Evolutionary conservation across 2,888 invertebrate species (phyloP).

Genomic region (Drosophila histrio): DNA sequence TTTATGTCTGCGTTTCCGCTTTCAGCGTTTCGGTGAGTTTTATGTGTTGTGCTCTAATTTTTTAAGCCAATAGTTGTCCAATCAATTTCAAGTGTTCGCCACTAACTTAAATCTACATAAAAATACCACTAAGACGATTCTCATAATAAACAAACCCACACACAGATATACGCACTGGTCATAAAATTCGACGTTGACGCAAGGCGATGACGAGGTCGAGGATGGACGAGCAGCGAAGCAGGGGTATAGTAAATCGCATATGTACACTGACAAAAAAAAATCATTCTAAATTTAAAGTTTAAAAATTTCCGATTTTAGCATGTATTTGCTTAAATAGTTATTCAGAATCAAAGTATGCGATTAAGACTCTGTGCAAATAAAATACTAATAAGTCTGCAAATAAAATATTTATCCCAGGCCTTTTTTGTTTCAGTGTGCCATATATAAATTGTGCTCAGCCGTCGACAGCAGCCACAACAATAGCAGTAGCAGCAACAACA

Average conservation of each 20-base stretch:
- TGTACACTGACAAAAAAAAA: too few species aligned
- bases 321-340: too few species aligned
- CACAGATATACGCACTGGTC: slow-evolving; percentile 6
- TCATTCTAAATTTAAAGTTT: too few species aligned
- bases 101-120: slow-evolving; percentile 73
- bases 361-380: too few species aligned
- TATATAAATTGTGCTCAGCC: slow-evolving; percentile 55
- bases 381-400: too few species aligned
- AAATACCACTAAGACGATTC: slow-evolving; percentile 34
- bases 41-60: slow-evolving; percentile 72
- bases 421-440: too few species aligned
- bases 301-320: too few species aligned
- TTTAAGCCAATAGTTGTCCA: slow-evolving; percentile 74
- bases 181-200: not conserved
- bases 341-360: too few species aligned
- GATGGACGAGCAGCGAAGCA: slow-evolving; percentile 22
- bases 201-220: not conserved
- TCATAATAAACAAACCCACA: not conserved
- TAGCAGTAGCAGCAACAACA: slow-evolving; percentile 1
- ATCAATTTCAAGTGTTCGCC: slow-evolving; percentile 71
- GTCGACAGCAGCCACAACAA: slow-evolving; percentile 19
- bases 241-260: slow-evolving; percentile 33
- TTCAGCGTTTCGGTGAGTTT: slow-evolving; percentile 45
- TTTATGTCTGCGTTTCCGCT: slow-evolving; percentile 62
- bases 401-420: too few species aligned